phyloP scores from a whole-genome alignment of 2,113 vertebrate species.

The Daubentonia madagascariensis region DNA sequence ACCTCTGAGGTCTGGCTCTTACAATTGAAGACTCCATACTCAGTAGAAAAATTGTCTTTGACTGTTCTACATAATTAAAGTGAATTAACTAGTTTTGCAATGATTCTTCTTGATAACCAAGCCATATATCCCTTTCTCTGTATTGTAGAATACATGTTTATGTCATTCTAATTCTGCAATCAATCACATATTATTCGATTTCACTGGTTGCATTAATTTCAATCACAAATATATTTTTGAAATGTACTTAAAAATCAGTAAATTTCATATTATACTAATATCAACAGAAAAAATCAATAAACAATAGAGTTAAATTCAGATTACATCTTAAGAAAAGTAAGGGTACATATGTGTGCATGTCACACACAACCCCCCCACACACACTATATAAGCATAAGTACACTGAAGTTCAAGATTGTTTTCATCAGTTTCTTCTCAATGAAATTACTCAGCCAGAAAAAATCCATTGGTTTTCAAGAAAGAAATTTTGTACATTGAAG shows the following conservation, averaged over 20 bases:
- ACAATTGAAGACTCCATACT: neutral
- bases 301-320: neutral
- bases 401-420: neutral
- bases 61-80: neutral
- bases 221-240: neutral
- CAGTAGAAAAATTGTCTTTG: neutral
- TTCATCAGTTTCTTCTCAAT: constrained; percentile 34
- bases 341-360: neutral
- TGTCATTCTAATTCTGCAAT: neutral
- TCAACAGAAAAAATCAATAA: neutral
- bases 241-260: neutral
- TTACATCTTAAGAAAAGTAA: neutral
- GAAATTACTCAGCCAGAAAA: constrained; percentile 30
- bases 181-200: neutral
- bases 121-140: neutral
- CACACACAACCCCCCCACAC: rapidly evolving
- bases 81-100: neutral
- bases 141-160: neutral
- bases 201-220: neutral
- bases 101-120: neutral
- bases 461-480: constrained; percentile 35
- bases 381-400: neutral
- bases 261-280: neutral
- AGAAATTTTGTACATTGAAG: neutral
- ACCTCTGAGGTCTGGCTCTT: neutral